Conservation (phyloP, 2,888 invertebrate genomes). For the Drosophila ezoana region DNA sequence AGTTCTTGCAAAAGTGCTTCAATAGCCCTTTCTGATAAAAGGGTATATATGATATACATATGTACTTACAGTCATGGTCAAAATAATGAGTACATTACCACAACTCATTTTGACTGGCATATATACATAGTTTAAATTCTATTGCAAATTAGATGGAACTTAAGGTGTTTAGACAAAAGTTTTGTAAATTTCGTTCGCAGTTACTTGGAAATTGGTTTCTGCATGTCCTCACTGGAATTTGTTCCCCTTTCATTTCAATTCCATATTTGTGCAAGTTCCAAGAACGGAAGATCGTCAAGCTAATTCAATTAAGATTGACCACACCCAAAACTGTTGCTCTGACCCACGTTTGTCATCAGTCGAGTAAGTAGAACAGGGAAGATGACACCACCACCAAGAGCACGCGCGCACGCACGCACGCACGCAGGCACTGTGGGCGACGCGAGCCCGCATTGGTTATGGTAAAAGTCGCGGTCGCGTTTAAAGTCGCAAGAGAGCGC, state of each 20-base stretch:
- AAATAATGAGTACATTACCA: too few relatives aligned
- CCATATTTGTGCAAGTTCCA: not conserved
- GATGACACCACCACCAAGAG: conserved; percentile 25
- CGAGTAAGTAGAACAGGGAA: conserved; percentile 14
- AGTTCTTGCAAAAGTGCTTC: not conserved
- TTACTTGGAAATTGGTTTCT: too few relatives aligned
- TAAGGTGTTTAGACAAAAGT: too few relatives aligned
- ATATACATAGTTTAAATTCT: too few relatives aligned
- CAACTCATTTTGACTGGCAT: too few relatives aligned
- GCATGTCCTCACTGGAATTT: too few relatives aligned
- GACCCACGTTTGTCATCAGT: conserved; percentile 25
- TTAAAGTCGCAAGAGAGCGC: conserved; percentile 20
- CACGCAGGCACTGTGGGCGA: conserved; percentile 27
- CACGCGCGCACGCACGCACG: not conserved
- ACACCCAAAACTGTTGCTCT: conserved; percentile 29
- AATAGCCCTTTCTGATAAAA: not conserved
- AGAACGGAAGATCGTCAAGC: conserved; percentile 8
- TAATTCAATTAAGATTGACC: conserved; percentile 39
- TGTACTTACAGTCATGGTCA: too few relatives aligned
- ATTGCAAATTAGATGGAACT: too few relatives aligned
- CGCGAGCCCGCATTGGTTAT: conserved; percentile 18
- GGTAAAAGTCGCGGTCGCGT: conserved; percentile 14
- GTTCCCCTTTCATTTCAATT: too few relatives aligned
- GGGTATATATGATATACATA: not conserved
- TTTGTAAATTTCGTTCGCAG: too few relatives aligned